Evolutionary conservation across 1,140 invertebrate genomes (phyloP).

Genomic region (Neoseiulus cucumeris): DNA sequence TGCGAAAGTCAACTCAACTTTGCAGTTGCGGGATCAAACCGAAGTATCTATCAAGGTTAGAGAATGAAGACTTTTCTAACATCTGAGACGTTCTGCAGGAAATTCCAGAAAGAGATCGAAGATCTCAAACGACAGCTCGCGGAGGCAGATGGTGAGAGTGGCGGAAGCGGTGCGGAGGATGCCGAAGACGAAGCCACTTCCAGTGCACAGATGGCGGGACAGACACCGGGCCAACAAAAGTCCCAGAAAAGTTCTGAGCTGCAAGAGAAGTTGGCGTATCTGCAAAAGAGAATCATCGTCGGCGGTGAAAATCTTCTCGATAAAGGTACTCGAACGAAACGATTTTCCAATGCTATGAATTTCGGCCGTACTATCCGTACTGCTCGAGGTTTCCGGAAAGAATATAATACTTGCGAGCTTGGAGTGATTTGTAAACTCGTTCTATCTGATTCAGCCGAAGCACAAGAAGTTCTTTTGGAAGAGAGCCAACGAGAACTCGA

Average conservation of each 20-base stretch:
- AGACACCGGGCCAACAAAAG: conserved; percentile 10
- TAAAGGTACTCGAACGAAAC: conserved; percentile 33
- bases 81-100: too few species aligned
- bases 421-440: too few species aligned
- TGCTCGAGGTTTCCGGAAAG: too few species aligned
- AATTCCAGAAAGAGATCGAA: conserved; percentile 92
- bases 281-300: conserved; percentile 88
- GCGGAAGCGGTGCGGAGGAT: conserved; percentile 21
- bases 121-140: conserved; percentile 66
- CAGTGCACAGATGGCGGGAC: background rate
- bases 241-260: conserved; percentile 6
- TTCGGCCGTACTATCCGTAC: background rate
- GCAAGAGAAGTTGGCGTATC: conserved; percentile 51
- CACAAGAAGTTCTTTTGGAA: conserved; percentile 71
- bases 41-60: too few species aligned
- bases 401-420: too few species aligned
- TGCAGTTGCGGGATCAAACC: too few species aligned
- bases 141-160: conserved; percentile 28
- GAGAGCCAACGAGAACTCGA: conserved; percentile 77
- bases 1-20: too few species aligned
- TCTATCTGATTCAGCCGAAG: too few species aligned
- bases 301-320: conserved; percentile 95
- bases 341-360: background rate
- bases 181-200: conserved; percentile 21
- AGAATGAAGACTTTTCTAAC: too few species aligned